A percentile compares a stretch with the other conserved stretches of the same genome.
These are phyloP conservation scores for Ochlodes sylvanus DNA, from an alignment of 2,888 invertebrate genomes.

Conservation along the genomic window DNA sequence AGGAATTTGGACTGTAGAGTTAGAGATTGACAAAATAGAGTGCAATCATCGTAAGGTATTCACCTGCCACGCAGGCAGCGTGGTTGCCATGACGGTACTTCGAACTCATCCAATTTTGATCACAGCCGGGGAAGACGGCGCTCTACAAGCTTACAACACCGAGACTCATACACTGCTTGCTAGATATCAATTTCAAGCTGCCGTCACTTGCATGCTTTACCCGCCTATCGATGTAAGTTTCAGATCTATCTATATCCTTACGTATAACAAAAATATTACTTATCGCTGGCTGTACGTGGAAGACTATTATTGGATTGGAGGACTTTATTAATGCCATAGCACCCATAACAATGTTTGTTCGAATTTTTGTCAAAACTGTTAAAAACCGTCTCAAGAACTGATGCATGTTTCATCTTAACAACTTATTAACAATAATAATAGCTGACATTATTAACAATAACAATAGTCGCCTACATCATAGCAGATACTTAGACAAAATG, in stretches of 20 bases:
- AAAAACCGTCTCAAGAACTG: too few species aligned
- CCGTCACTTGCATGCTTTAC: constrained; percentile 88
- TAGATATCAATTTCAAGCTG: constrained; percentile 80
- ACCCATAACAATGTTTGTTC: too few species aligned
- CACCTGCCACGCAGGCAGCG: constrained; percentile 90
- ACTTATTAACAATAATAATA: too few species aligned
- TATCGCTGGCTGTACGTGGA: too few species aligned
- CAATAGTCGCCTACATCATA: too few species aligned
- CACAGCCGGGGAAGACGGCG: constrained; percentile 90
- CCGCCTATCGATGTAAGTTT: constrained; percentile 86
- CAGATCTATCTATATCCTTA: neutral
- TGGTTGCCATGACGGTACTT: constrained; percentile 88
- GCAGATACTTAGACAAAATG: too few species aligned
- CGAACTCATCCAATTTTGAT: constrained; percentile 89
- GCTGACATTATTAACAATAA: too few species aligned
- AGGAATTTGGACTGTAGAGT: constrained; percentile 86
- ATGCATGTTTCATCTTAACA: too few species aligned
- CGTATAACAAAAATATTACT: neutral
- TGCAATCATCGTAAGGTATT: constrained; percentile 79
- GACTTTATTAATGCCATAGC: too few species aligned
- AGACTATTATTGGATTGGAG: too few species aligned
- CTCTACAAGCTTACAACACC: constrained; percentile 90
- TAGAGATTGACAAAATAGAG: constrained; percentile 76
- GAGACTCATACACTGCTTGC: constrained; percentile 84
- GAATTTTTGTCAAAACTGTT: too few species aligned